Percentiles rank a stretch among this genome's conserved stretches.
These are phyloP conservation scores for Sinhomidia bicolor DNA, from an alignment of 2,888 invertebrate species.

Conservation along the genomic window DNA sequence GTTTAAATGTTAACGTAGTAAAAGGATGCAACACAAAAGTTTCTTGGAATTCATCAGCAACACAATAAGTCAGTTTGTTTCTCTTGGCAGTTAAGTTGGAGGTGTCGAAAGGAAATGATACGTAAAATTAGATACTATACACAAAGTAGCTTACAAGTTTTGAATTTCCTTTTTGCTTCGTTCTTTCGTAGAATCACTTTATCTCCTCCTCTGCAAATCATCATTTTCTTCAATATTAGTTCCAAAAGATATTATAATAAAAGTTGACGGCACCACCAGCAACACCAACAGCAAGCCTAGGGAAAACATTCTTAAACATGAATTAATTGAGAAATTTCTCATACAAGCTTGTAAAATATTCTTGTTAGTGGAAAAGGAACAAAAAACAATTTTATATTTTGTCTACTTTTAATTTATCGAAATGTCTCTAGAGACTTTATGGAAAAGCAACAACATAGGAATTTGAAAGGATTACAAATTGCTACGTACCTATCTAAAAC, in stretches of 20 bases:
- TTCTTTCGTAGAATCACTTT: not conserved
- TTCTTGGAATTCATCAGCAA: not conserved
- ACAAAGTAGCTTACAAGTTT: not conserved
- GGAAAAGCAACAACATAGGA: slow-evolving; percentile 9
- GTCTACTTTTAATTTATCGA: not conserved
- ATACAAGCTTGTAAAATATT: too few relatives aligned
- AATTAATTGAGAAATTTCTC: too few relatives aligned
- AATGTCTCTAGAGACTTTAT: not conserved
- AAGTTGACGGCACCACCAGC: too few relatives aligned
- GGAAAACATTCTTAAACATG: too few relatives aligned
- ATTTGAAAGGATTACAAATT: slow-evolving; percentile 47
- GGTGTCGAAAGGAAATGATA: slow-evolving; percentile 24
- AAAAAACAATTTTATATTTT: not conserved
- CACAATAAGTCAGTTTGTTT: not conserved
- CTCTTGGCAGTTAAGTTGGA: not conserved
- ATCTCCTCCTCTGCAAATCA: not conserved
- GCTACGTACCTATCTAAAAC: not conserved
- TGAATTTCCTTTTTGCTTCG: slow-evolving; percentile 1
- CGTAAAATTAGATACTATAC: slow-evolving; percentile 16
- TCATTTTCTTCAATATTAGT: not conserved
- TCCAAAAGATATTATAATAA: too few relatives aligned
- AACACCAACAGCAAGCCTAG: too few relatives aligned
- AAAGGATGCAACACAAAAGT: not conserved
- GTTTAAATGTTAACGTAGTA: not conserved
- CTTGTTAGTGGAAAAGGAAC: not conserved